Base-by-base conservation (phyloP, 35 echinoderm and acorn worm species). In the Lytechinus pictus region DNA sequence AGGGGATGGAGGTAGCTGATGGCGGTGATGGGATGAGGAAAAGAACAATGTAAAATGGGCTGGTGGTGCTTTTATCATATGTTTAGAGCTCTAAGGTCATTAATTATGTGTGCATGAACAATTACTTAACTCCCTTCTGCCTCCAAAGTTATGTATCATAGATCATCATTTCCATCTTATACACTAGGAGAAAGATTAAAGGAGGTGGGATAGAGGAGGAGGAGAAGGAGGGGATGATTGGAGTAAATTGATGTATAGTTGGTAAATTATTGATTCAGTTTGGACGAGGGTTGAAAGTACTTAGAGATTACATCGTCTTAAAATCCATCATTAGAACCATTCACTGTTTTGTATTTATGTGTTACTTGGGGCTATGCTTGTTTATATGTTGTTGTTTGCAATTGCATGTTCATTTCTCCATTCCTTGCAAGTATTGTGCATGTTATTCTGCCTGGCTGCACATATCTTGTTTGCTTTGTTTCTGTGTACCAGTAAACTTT, bases 241-340 rank as follows among this genome's bases (percentile, higher is more conserved):
- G 88, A 54, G 52, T 90, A 90, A 90, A 90, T 90, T 44, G 29
- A 90, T 54, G 52, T 28, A 90, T 90, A n/a, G 29, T 21, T 21
- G n/a, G 88, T 90, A 90, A 79, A 90, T 9, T 90, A 90, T 90
- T 90, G 88, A 90, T 44, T 44, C 88, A 90, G 27, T 90, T 10
- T 90, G 33, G 28, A 54, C 3, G 29, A 29, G 88, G 88, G 88
- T 90, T 90, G 88, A 90, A 90, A 90, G 88, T 16, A 90, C 88
- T 90, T 28, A 51, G 29, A 52, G 11, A 90, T 90, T 44, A 90
- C 52, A 52, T 90, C 44, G 28, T 90, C 61, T 79, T 79, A 19
- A 79, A 79, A 79, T 14, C 19, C 21, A 44, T 7, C 66, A 79
- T 79, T 24, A 79, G 16, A 79, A 79, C 19, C 66, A n/a, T n/a